phyloP scores from a whole-genome alignment of 2,113 vertebrate species.

The Himantopus leucocephalus region DNA sequence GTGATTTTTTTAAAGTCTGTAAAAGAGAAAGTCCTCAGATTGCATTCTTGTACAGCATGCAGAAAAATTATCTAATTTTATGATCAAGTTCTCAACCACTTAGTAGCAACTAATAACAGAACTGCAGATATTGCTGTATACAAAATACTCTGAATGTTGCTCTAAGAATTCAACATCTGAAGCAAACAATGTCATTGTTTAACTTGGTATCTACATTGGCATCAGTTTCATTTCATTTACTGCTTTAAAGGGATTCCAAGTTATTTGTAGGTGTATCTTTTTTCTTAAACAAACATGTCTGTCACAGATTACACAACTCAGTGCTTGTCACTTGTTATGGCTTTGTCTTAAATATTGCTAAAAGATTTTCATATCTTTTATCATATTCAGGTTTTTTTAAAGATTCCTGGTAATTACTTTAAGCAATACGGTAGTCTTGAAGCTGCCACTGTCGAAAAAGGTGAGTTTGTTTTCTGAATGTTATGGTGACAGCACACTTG shows the following conservation, averaged over 20 bases:
- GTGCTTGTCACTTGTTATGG: not conserved
- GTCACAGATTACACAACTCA: not conserved
- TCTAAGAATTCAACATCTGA: not conserved
- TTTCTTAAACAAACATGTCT: not conserved
- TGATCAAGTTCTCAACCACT: not conserved
- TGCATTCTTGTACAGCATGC: not conserved
- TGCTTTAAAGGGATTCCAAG: not conserved
- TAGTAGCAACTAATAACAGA: not conserved
- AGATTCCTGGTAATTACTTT: conserved; percentile 11
- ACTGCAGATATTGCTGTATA: not conserved
- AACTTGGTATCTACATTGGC: not conserved
- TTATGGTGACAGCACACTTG: not conserved
- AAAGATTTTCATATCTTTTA: not conserved
- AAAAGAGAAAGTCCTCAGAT: not conserved
- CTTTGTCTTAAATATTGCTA: not conserved
- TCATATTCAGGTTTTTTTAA: not conserved
- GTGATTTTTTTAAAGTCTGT: not conserved
- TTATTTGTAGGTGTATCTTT: not conserved
- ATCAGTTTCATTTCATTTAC: not conserved
- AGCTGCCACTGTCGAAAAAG: not conserved
- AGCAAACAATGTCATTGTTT: conserved; percentile 9
- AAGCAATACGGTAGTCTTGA: not conserved
- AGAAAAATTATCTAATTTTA: not conserved
- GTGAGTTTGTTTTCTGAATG: not conserved
- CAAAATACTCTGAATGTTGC: not conserved